A percentile compares a stretch with the other conserved stretches of the same genome.
These are phyloP conservation scores for Athalia rosae DNA, from an alignment of 2,888 invertebrate genomes.

Conservation along the genomic window DNA sequence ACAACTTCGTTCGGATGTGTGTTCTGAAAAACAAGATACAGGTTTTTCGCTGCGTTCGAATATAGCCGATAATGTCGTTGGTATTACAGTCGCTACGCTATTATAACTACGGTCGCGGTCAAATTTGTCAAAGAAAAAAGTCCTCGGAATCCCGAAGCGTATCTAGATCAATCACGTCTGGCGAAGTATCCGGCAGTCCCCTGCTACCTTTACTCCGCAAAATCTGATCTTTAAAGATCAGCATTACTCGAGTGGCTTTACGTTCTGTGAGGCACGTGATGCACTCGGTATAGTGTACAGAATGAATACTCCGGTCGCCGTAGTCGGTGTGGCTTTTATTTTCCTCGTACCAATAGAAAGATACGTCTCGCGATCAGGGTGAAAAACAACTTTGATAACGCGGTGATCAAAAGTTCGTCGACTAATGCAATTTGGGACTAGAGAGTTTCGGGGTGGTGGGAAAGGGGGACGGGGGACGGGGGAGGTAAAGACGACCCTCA, in stretches of 20 bases:
- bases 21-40: background rate
- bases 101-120: background rate
- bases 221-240: constrained; percentile 19
- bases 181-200: background rate
- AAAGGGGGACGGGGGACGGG: no score
- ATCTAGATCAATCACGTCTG: no score
- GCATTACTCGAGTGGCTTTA: constrained; percentile 13
- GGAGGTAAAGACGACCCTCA: background rate
- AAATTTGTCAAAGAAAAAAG: constrained; percentile 11
- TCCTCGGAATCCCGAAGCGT: background rate
- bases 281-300: background rate
- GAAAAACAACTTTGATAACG: no score
- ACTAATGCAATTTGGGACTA: background rate
- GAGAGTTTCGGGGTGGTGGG: background rate
- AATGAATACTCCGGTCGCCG: constrained; percentile 3
- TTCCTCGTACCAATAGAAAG: no score
- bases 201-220: background rate
- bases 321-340: no score
- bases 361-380: no score
- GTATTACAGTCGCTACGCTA: no score
- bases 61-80: constrained; percentile 12
- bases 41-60: background rate
- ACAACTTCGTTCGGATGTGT: no score
- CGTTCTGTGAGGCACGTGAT: constrained; percentile 19
- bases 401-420: constrained; percentile 12